A percentile compares a stretch with the other conserved stretches of the same genome.
phyloP scores from a whole-genome alignment of 2,113 vertebrate species.

The Hemibagrus wyckioides region DNA sequence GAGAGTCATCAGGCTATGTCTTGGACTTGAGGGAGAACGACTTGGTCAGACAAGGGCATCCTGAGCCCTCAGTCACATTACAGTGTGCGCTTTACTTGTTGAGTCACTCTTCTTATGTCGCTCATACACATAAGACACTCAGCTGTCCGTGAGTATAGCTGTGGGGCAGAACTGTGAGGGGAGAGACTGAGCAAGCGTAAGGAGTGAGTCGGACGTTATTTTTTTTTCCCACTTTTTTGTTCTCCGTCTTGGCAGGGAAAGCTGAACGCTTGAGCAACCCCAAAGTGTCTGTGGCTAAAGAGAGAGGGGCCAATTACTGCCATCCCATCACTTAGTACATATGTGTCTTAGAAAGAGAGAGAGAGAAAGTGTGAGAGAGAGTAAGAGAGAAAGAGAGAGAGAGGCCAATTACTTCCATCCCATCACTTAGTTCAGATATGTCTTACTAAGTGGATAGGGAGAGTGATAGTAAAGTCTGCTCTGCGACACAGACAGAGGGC shows the following conservation, averaged over 20 bases:
- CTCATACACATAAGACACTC: not conserved
- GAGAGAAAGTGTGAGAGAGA: not conserved
- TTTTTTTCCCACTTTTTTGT: not conserved
- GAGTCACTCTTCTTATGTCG: constrained; percentile 11
- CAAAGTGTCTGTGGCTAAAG: not conserved
- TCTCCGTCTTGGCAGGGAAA: constrained; percentile 1
- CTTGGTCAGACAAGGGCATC: constrained; percentile 43
- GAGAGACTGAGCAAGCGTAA: not conserved
- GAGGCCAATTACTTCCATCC: constrained; percentile 73
- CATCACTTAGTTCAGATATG: constrained; percentile 72
- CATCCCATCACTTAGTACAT: constrained; percentile 73
- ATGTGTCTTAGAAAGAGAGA: constrained; percentile 45
- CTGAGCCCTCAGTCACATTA: constrained; percentile 30
- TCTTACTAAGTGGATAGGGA: constrained; percentile 44
- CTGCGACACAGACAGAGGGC: not conserved
- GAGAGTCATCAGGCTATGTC: constrained; percentile 20
- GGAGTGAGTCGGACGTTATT: not conserved
- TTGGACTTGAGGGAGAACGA: not conserved
- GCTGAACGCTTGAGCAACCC: not conserved
- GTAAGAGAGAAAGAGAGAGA: constrained; percentile 36
- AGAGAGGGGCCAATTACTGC: constrained; percentile 67
- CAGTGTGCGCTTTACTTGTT: constrained; percentile 1
- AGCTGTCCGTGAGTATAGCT: not conserved
- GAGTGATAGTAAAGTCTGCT: not conserved
- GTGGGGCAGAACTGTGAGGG: not conserved